These are phyloP conservation scores for Drosophila paranaensis DNA, from an alignment of 2,888 invertebrate genomes.

Conservation along the genomic window DNA sequence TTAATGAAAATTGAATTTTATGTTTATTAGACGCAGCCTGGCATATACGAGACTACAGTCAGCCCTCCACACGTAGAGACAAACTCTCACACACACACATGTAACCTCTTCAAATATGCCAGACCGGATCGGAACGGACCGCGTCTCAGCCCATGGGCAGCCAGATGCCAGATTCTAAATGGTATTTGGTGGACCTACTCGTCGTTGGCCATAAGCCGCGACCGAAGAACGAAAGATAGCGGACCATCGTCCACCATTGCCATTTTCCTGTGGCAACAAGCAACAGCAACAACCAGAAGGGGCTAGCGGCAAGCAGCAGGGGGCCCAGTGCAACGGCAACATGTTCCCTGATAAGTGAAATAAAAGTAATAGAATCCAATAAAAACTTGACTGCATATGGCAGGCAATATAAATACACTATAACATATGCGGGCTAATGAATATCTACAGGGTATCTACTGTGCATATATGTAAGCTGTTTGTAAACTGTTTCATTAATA, in stretches of 20 bases:
- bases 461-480: too few species aligned
- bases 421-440: neutral
- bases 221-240: slow-evolving; percentile 51
- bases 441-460: neutral
- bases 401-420: slow-evolving; percentile 44
- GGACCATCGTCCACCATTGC: slow-evolving; percentile 46
- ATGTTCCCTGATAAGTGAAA: slow-evolving; percentile 74
- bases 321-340: slow-evolving; percentile 66
- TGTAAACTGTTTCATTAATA: too few species aligned
- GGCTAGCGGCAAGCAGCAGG: slow-evolving; percentile 42
- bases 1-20: slow-evolving; percentile 80
- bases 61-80: slow-evolving; percentile 49
- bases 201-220: slow-evolving; percentile 33
- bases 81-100: neutral
- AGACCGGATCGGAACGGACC: slow-evolving; percentile 37
- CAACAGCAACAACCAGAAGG: slow-evolving; percentile 43
- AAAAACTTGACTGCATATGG: neutral
- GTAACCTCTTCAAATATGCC: slow-evolving; percentile 68
- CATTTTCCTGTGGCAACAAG: slow-evolving; percentile 53
- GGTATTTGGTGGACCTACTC: slow-evolving; percentile 43
- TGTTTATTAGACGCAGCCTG: slow-evolving; percentile 71
- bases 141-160: slow-evolving; percentile 22
- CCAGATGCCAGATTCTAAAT: slow-evolving; percentile 55
- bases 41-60: slow-evolving; percentile 2
- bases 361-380: slow-evolving; percentile 70